These are phyloP conservation scores for Netelia virgata DNA, from an alignment of 2,888 invertebrate species.

Conservation along the genomic window DNA sequence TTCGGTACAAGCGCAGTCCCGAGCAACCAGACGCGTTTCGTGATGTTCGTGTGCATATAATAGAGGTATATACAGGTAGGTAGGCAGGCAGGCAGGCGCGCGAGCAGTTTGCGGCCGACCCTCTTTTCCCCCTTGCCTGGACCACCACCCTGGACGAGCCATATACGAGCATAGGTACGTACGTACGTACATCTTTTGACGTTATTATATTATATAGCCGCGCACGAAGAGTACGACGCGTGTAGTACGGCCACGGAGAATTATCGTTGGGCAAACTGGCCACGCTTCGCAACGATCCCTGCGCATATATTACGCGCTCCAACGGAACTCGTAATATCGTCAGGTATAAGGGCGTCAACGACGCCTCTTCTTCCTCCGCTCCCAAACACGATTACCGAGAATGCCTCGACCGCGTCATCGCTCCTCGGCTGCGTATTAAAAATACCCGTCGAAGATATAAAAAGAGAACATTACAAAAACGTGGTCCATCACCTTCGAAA, in stretches of 20 bases:
- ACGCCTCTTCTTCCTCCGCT: background rate
- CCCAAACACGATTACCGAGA: background rate
- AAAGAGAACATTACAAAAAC: background rate
- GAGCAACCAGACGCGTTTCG: conserved; percentile 63
- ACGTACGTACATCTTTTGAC: background rate
- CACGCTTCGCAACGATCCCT: background rate
- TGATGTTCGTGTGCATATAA: conserved; percentile 49
- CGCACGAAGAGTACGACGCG: background rate
- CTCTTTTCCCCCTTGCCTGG: background rate
- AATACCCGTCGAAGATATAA: background rate
- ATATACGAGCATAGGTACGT: background rate
- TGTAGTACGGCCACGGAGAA: background rate
- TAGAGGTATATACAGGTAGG: background rate
- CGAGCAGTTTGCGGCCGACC: conserved; percentile 69
- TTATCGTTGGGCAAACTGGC: conserved; percentile 31
- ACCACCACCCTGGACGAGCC: background rate
- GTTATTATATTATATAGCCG: background rate
- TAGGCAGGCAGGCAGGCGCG: background rate
- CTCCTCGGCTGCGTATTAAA: background rate
- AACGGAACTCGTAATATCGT: conserved; percentile 14
- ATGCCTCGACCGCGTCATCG: background rate
- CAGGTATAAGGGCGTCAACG: conserved; percentile 4
- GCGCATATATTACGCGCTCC: background rate
- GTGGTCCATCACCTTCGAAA: background rate
- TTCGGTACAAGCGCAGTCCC: conserved; percentile 62